Percentiles rank a stretch among this genome's conserved stretches.
These are phyloP conservation scores for Cryptoleucopteryx plumbea DNA, from an alignment of 2,113 vertebrate species.

Conservation along the genomic window DNA sequence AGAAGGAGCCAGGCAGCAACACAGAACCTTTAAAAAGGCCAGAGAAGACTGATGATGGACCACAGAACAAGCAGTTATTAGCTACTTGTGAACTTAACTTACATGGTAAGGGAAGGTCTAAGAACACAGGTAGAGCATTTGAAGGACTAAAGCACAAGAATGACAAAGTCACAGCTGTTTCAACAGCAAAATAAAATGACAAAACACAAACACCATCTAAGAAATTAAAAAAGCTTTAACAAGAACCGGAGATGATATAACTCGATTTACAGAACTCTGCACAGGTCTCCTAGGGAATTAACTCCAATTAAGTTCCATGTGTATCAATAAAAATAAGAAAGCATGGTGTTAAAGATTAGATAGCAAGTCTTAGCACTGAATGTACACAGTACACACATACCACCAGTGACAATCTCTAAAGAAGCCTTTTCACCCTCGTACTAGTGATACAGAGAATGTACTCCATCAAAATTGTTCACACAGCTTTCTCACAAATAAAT, in stretches of 20 bases:
- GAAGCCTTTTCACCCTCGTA: not conserved
- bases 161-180: not conserved
- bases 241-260: not conserved
- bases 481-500: not conserved
- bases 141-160: not conserved
- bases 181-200: not conserved
- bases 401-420: not conserved
- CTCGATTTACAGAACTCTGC: not conserved
- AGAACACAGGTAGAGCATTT: not conserved
- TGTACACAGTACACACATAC: not conserved
- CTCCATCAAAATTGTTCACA: not conserved
- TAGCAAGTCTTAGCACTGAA: not conserved
- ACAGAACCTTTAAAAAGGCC: not conserved
- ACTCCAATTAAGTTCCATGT: not conserved
- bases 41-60: not conserved
- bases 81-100: not conserved
- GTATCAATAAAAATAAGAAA: not conserved
- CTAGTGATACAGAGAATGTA: not conserved
- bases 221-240: not conserved
- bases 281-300: not conserved
- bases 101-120: not conserved
- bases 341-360: not conserved
- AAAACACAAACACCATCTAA: not conserved
- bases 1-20: not conserved
- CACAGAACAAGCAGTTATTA: not conserved